A percentile compares a stretch with the other conserved stretches of the same genome.
phyloP scores from a whole-genome alignment of 2,888 invertebrate species.

The Nomada ruficornis region DNA sequence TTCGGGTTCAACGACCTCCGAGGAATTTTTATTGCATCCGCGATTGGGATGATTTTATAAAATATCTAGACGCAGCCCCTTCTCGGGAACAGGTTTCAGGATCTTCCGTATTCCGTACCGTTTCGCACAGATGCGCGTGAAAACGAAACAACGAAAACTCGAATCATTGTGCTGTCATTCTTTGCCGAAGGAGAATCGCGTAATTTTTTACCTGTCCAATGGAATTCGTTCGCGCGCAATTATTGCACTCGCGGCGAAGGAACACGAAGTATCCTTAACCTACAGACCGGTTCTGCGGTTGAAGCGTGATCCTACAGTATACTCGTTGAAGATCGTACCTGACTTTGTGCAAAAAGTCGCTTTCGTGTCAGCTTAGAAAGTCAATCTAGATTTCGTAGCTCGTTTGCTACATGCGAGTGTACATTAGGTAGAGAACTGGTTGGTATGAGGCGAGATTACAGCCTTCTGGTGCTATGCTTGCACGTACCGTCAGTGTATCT shows the following conservation, averaged over 20 bases:
- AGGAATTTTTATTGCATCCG: slow-evolving; percentile 6
- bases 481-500: slow-evolving; percentile 44
- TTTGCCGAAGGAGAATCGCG: background rate
- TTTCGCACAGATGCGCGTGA: too few relatives aligned
- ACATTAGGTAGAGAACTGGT: slow-evolving; percentile 50
- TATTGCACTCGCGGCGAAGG: slow-evolving; percentile 61
- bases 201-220: background rate
- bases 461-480: slow-evolving; percentile 52
- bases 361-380: slow-evolving; percentile 73
- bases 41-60: slow-evolving; percentile 11
- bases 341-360: slow-evolving; percentile 69
- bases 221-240: slow-evolving; percentile 62
- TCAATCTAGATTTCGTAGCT: slow-evolving; percentile 71
- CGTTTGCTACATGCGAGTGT: slow-evolving; percentile 52
- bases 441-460: slow-evolving; percentile 53
- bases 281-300: slow-evolving; percentile 80
- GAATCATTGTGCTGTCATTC: background rate
- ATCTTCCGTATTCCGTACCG: background rate
- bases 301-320: slow-evolving; percentile 70
- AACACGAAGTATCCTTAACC: slow-evolving; percentile 79
- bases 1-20: background rate
- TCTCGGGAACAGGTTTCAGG: slow-evolving; percentile 20
- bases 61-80: background rate
- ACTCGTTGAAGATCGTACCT: slow-evolving; percentile 68
- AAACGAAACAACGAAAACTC: too few relatives aligned